Base-by-base conservation (phyloP, 2,888 invertebrate species). In the Arge pagana region DNA sequence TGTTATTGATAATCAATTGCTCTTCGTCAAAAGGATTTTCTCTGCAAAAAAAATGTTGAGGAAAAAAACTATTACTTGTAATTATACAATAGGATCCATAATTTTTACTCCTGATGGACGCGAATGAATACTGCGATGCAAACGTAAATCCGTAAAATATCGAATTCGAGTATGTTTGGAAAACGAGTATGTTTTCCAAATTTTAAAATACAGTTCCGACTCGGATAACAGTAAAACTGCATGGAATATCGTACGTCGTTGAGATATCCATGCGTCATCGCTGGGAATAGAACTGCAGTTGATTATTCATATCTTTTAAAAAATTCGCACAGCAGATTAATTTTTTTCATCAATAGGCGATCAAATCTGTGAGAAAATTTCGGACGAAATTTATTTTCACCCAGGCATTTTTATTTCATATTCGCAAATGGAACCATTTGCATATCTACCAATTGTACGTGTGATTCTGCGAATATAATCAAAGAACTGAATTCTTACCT, bases 1-100 rank as follows among this genome's bases (percentile, higher is more conserved):
- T 71, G 40, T 71, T 67, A 39, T 71, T 71, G 36, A 70, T 28
- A 13, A 66, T 55, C 26, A 71, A 43, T 24, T 71, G 64, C 42
- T 71, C 71, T 52, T 71, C 71, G 3, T 68, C 69, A 31, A 70
- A 71, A 4, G 70, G 66, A 53, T 71, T 71, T 55, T 71, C 71
- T 8, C 71, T 71, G 49, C 5, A 50, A 52, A 50, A 7, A 7
- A n/a, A n/a, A n/a, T n/a, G n/a, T 28, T 7, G n/a, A 8, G 28
- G 28, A 7, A n/a, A 28, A 8, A 8, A 28, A 28, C 7, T 28
- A 7, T 28, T n/a, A 28, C 7, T 28, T 7, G n/a, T 8, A n/a
- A 7, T 28, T 28, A 28, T 28, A 8, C n/a, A 8, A 28, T 28
- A 8, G 28, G 52, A 48, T 26, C 48, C 41, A 24, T 39, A 30